Evolutionary conservation across 2,113 vertebrate genomes (phyloP).

Genomic region (Trichechus manatus): DNA sequence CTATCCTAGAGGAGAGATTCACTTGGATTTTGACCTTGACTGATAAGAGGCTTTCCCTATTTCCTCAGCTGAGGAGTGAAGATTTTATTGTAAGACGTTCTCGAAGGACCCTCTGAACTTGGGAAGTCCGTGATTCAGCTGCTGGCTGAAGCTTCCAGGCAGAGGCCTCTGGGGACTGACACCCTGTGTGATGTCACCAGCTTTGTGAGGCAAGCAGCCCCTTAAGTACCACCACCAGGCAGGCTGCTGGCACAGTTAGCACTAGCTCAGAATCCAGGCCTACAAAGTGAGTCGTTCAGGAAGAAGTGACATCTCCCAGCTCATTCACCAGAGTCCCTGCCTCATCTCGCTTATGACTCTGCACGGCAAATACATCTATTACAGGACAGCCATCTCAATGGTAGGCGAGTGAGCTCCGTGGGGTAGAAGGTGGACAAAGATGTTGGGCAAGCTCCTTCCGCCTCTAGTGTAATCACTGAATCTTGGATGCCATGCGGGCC

Average conservation of each 20-base stretch:
- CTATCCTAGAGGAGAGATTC: not conserved
- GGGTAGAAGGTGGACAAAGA: not conserved
- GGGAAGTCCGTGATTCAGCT: not conserved
- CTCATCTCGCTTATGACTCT: not conserved
- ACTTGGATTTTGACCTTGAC: not conserved
- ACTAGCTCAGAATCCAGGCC: not conserved
- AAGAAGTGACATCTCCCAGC: not conserved
- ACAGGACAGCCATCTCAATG: not conserved
- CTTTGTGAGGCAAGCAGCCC: not conserved
- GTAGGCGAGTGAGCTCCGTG: not conserved
- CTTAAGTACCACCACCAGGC: rapidly evolving
- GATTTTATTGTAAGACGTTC: not conserved
- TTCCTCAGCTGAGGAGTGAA: not conserved
- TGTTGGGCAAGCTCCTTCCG: not conserved
- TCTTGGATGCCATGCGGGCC: not conserved
- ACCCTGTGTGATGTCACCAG: conserved; percentile 67
- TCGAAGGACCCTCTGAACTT: not conserved
- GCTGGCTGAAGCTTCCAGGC: too few species aligned
- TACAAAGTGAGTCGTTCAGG: not conserved
- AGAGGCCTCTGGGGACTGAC: not conserved
- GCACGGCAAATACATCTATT: not conserved
- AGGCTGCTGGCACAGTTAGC: too few species aligned
- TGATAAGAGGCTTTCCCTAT: not conserved
- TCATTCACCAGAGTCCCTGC: not conserved
- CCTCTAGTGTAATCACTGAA: rapidly evolving